Conservation (phyloP, 2,888 invertebrate species). For the Polietes domitor region DNA sequence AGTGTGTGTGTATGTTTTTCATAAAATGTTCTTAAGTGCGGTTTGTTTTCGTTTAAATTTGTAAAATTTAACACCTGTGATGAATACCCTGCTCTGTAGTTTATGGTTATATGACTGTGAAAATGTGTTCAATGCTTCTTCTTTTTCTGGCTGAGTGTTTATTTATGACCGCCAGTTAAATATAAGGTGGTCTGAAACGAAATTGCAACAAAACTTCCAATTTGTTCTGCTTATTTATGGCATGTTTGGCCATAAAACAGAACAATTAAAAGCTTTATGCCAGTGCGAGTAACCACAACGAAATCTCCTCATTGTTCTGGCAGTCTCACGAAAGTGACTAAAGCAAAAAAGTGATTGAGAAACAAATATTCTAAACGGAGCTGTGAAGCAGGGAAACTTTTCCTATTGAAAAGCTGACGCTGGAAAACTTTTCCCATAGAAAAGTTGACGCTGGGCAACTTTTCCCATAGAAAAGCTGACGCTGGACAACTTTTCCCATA, state of each 20-base stretch:
- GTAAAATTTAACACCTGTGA: conserved; percentile 5
- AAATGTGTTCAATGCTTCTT: not conserved
- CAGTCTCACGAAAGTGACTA: too few species aligned
- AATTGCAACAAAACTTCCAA: not conserved
- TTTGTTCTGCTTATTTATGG: not conserved
- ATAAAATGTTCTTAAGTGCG: not conserved
- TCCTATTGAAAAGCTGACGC: too few species aligned
- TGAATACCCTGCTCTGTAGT: not conserved
- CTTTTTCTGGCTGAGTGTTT: not conserved
- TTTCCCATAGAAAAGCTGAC: not conserved
- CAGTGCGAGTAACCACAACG: too few species aligned
- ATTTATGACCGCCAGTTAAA: conserved; percentile 2
- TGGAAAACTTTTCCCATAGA: too few species aligned
- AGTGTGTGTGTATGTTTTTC: not conserved
- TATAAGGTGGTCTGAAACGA: not conserved
- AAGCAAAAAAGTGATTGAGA: too few species aligned
- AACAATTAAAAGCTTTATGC: not conserved
- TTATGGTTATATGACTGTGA: not conserved
- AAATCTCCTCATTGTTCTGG: too few species aligned
- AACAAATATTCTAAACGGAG: too few species aligned
- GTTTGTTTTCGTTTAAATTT: not conserved
- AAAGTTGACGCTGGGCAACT: not conserved
- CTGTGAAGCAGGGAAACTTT: too few species aligned
- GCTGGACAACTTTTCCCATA: not conserved
- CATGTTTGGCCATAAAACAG: not conserved